Evolutionary conservation across 2,888 invertebrate species (phyloP), one percentile per base, ranked within the genome.

Genomic region (Ornithoptera alexandrae): DNA sequence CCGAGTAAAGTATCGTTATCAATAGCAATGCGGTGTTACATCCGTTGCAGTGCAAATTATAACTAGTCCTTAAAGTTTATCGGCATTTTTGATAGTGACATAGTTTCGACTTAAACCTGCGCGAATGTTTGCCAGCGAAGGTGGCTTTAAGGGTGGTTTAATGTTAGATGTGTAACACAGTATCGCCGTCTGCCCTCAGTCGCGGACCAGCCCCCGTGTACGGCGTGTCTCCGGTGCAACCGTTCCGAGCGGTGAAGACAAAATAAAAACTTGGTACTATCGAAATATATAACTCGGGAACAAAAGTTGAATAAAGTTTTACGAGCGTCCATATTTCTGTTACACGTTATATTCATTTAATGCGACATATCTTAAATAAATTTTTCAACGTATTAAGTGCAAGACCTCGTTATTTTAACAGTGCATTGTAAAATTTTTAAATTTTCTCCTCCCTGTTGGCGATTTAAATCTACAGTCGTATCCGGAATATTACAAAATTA

Each of bases 181-280:
- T 74, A 71, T 71, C 72, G 67, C 72, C 67, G 67, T 63, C 70
- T 62, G 68, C 73, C 73, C 73, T 78, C 81, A 84, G 84, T 85
- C 79, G 80, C 75, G 75, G 71, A 74, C 71, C 70, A 75, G 75
- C 81, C 76, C 71, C 74, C 80, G 79, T 39, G 70, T 68, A 78
- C 68, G 78, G 64, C 79, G 78, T 77, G 75, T 72, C 76, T 76
- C 77, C 73, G 62, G 20, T 36, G 22, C 0, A 42, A 61, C 20
- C 39, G 30, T 58, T 46, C 15, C 60, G 53, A 63, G 78, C 81
- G 80, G 77, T 78, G 80, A 81, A 79, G 77, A 76, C 64, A 66
- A 67, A 58, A 53, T 56, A 69, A 58, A 72, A 75, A 73, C 65
- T 72, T 75, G 17, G 71, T 67, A 61, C 79, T 77, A 78, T 79